phyloP scores from a whole-genome alignment of 2,113 vertebrate species.

The Acanthochromis polyacanthus region DNA sequence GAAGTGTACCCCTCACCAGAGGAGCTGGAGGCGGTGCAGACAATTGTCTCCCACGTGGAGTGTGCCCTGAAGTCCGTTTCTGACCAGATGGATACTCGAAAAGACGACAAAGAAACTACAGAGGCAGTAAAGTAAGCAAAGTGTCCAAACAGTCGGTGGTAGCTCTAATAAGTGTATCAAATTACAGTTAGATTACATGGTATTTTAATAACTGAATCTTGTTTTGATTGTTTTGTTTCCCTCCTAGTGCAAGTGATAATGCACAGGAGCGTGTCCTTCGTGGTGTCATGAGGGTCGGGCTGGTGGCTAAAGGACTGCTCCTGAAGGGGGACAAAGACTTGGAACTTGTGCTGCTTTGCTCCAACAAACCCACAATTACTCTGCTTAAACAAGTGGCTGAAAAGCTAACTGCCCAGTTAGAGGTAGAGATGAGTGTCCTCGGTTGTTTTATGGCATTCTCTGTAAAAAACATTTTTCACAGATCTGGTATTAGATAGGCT shows the following conservation, averaged over 20 bases:
- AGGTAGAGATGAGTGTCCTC: conserved; percentile 78
- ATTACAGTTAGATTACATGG: no score
- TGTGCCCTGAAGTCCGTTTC: conserved; percentile 93
- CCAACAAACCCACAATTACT: conserved; percentile 90
- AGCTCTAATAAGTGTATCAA: not conserved
- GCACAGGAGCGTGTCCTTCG: conserved; percentile 84
- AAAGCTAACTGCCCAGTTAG: conserved; percentile 88
- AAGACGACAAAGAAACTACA: conserved; percentile 52
- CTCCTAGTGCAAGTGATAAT: conserved; percentile 1
- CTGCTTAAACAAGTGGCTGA: conserved; percentile 91
- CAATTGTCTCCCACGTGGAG: conserved; percentile 94
- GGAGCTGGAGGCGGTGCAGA: conserved; percentile 95
- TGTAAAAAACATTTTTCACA: not conserved
- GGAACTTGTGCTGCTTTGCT: conserved; percentile 93
- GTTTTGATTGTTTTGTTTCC: not conserved
- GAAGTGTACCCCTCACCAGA: conserved; percentile 95
- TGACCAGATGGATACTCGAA: conserved; percentile 90
- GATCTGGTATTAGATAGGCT: not conserved
- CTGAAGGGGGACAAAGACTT: conserved; percentile 94
- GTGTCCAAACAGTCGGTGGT: not conserved
- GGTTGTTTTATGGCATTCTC: not conserved
- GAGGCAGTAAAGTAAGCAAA: conserved; percentile 79
- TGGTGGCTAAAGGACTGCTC: conserved; percentile 95
- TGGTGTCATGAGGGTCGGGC: conserved; percentile 94
- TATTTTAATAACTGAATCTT: not conserved